Base-by-base conservation (phyloP, 2,113 vertebrate species). In the Larimichthys crocea region DNA sequence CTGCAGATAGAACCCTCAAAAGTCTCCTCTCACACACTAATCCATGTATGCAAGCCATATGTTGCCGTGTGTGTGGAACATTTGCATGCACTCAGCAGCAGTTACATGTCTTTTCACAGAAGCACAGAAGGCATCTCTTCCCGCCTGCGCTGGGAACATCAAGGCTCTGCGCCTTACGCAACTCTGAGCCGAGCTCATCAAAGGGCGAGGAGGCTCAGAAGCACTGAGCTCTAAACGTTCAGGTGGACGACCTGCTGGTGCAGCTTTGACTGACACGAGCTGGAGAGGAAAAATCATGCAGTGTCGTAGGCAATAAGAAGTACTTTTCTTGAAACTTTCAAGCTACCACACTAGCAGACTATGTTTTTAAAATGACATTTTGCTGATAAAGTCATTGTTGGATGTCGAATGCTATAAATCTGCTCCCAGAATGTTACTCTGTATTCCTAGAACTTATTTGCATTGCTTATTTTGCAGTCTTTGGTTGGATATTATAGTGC, bases 141-240 rank as follows among this genome's bases (percentile, higher is more conserved):
- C 72, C 61, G 42, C 61, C 80, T 50, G 35, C 59, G 10, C 8
- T 24, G 78, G 61, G 66, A 83, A 70, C 24, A 84, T 66, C 68
- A 53, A 76, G 80, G 75, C 52, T 63, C 35, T 31, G 64, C 2
- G 5, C 29, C 29, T 66, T 70, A 65, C 9, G 62, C 57, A 83
- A 65, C 65, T 68, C 50, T 48, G 62, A 74, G 57, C 61, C 35
- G 4, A 61, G 74, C 44, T 53, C 71, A 76, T 82, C 62, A 61
- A 71, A 70, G 77, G 12, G 2, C 7, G 19, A 55, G 66, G 24
- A 70, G 55, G 29, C 78, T 76, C 29, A 62, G 60, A 70, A 9
- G 69, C 49, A 29, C 4, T 10, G 73, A 59, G 61, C 67, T 74
- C 46, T 35, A 46, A 77, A 85, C 15, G 17, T 49, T 57, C 56